Base-by-base conservation (phyloP, 2,797 vertebrate genomes). In the Alcedo quadribrachys region DNA sequence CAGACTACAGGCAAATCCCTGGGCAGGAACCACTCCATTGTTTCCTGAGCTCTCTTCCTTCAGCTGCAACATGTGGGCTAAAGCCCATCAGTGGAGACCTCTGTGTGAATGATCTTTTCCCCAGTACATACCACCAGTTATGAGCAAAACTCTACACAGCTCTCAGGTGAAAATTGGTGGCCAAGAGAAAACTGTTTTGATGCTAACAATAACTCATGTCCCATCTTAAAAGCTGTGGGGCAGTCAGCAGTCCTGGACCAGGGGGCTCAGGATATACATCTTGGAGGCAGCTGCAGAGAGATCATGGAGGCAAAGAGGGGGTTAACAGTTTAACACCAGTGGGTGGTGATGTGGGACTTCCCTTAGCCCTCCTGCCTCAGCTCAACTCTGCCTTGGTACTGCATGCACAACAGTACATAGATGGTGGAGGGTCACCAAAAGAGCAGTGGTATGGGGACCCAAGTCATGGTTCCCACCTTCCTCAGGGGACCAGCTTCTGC, bases 341-440 rank as follows among this genome's bases (percentile, higher is more conserved):
- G 30, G 17, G 16, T 40, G 13, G 27, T 33, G 51, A 53, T 20
- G 46, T 15, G 18, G 37, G 19, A 58, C 77, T 75, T 20, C 27
- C 24, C 33, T 62, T 46, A 53, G 50, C 22, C 33, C 46, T 86
- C 43, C 50, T 37, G 28, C 51, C 76, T 75, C 12, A 18, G 58
- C 54, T 50, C 58, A 81, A 40, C 60, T 24, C 15, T 69, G 83
- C 43, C 50, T 43, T 20, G n/a, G 32, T 32, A 37, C 33, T 7
- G 0, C 14, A 4, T 0, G 0, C 11, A 58, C 12, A 65, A 1
- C 0, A 6, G 51, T 62, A 54, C 2, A 4, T 28, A 35, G 28
- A 32, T 0, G 1, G n/a, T 6, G 11, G 28, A 12, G 25, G 20
- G 9, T 19, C 62, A 53, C n/a, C 0, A 0, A 61, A 61, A 46